Evolutionary conservation across 2,113 vertebrate genomes (phyloP).

Genomic region (Setophaga kirtlandii): DNA sequence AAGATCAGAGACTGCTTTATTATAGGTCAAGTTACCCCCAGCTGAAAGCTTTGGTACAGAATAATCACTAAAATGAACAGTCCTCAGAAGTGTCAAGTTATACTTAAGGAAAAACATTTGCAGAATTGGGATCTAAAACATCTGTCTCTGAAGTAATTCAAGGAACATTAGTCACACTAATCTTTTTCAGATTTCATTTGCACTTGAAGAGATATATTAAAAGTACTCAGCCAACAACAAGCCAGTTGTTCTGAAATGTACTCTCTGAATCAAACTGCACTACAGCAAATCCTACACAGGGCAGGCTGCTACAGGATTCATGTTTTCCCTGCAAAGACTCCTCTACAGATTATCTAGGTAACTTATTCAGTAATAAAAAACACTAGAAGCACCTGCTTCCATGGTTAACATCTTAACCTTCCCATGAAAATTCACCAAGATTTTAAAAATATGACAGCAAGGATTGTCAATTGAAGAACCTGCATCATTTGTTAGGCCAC

Average conservation of each 20-base stretch:
- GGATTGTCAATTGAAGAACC: neutral
- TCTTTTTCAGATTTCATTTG: constrained; percentile 36
- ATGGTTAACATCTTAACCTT: neutral
- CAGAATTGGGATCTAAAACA: neutral
- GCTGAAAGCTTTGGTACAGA: neutral
- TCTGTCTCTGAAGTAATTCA: neutral
- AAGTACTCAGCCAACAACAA: constrained; percentile 1
- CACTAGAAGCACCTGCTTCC: neutral
- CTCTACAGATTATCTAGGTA: neutral
- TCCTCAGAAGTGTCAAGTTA: neutral
- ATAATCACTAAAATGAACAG: neutral
- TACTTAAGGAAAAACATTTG: neutral
- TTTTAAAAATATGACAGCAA: neutral
- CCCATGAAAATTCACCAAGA: neutral
- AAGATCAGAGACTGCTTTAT: neutral
- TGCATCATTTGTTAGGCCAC: neutral
- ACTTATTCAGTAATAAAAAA: neutral
- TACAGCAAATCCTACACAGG: neutral
- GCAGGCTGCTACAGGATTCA: neutral
- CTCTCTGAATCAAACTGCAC: neutral
- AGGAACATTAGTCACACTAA: constrained; percentile 24
- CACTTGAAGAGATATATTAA: constrained; percentile 7
- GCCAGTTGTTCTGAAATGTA: neutral
- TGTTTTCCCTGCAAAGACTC: neutral
- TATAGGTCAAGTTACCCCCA: neutral